Evolutionary conservation across 2,797 vertebrate species (phyloP).

Genomic region (Menidia menidia): DNA sequence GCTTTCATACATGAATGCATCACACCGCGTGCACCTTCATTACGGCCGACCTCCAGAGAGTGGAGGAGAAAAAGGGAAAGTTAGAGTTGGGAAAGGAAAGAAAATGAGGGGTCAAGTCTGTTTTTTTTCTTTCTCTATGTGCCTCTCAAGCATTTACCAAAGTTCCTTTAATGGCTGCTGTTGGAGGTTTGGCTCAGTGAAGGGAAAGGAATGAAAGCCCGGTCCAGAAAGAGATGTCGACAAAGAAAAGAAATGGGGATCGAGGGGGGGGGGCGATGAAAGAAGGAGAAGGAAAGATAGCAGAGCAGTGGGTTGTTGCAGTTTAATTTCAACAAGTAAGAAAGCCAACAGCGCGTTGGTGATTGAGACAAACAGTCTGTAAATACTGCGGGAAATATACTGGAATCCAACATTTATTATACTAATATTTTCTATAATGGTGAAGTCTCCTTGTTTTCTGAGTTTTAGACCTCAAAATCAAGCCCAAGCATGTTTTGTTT

Average conservation of each 20-base stretch:
- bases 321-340: conserved; percentile 6
- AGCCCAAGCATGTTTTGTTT: background rate
- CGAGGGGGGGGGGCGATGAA: background rate
- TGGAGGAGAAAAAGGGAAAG: conserved; percentile 1
- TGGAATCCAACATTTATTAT: too few relatives aligned
- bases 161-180: conserved; percentile 41
- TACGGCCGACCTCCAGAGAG: conserved; percentile 45
- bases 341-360: background rate
- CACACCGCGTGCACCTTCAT: conserved; percentile 62
- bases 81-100: background rate
- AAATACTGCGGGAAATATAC: too few relatives aligned
- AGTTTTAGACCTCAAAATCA: background rate
- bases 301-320: background rate
- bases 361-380: background rate
- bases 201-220: conserved; percentile 4
- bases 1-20: conserved; percentile 51
- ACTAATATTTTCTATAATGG: too few relatives aligned
- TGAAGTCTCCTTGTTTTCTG: too few relatives aligned
- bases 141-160: conserved; percentile 34
- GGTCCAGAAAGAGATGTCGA: background rate
- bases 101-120: conserved; percentile 1
- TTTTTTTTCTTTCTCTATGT: background rate
- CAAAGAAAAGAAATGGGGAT: background rate
- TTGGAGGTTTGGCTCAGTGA: conserved; percentile 26
- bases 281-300: background rate